A percentile compares a stretch with the other conserved stretches of the same genome.
Conservation (phyloP, 2,113 vertebrate genomes). For the Scalopus aquaticus region DNA sequence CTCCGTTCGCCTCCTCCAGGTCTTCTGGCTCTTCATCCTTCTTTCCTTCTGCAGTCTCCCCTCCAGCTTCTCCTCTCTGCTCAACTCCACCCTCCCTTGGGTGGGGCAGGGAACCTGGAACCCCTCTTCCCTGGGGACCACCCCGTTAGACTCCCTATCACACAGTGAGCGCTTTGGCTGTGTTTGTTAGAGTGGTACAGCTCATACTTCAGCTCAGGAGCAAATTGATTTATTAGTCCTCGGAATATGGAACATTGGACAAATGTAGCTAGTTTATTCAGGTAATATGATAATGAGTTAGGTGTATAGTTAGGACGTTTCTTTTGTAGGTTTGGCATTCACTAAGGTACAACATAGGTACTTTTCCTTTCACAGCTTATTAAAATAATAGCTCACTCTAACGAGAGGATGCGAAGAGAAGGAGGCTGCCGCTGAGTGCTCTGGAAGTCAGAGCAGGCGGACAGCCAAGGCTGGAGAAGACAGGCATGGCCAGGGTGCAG, state of each 20-base stretch:
- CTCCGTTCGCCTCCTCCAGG: too few species aligned
- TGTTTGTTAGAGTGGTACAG: not conserved
- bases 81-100: too few species aligned
- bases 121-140: too few species aligned
- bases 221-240: not conserved
- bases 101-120: too few species aligned
- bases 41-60: too few species aligned
- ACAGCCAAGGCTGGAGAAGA: not conserved
- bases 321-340: not conserved
- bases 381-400: not conserved
- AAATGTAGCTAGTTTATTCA: not conserved
- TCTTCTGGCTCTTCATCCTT: too few species aligned
- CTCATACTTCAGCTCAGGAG: not conserved
- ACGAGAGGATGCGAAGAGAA: not conserved
- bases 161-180: not conserved
- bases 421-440: not conserved
- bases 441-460: not conserved
- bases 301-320: not conserved
- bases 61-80: too few species aligned
- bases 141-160: not conserved
- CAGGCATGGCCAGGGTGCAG: not conserved
- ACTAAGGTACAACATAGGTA: not conserved
- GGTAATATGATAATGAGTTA: not conserved
- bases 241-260: not conserved
- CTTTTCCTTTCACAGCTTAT: not conserved